These are phyloP conservation scores for Himalopsyche tibetana DNA, from an alignment of 2,888 invertebrate genomes.

Conservation along the genomic window DNA sequence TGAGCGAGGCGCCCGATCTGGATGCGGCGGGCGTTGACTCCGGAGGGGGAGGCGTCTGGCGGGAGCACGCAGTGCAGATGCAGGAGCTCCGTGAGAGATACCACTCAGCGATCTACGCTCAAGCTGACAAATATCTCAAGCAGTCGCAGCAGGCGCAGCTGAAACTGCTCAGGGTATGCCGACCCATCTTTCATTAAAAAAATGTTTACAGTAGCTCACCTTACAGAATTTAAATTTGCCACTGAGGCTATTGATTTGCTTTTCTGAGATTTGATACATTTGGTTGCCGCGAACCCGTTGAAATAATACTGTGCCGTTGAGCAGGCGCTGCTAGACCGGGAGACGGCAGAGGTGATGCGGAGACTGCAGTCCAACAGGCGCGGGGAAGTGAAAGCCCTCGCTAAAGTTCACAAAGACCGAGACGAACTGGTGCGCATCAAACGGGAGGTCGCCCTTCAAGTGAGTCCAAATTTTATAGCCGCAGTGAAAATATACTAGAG, in stretches of 20 bases:
- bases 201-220: background rate
- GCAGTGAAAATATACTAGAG: background rate
- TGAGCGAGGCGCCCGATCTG: conserved; percentile 74
- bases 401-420: conserved; percentile 92
- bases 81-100: conserved; percentile 89
- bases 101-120: conserved; percentile 85
- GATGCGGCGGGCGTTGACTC: conserved; percentile 66
- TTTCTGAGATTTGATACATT: no score
- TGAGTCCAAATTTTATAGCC: conserved; percentile 5
- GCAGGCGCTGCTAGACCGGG: conserved; percentile 81
- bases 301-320: background rate
- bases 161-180: conserved; percentile 81
- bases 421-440: conserved; percentile 93
- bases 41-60: conserved; percentile 69
- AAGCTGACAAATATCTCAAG: conserved; percentile 88
- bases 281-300: background rate
- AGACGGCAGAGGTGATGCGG: conserved; percentile 86
- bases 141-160: conserved; percentile 88
- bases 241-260: no score
- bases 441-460: conserved; percentile 81
- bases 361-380: conserved; percentile 88
- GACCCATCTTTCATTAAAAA: background rate
- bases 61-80: conserved; percentile 84
- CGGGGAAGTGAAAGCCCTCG: conserved; percentile 91
- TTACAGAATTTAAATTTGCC: no score